Evolutionary conservation across 1,140 invertebrate species (phyloP).

Genomic region (Tenebrio molitor): DNA sequence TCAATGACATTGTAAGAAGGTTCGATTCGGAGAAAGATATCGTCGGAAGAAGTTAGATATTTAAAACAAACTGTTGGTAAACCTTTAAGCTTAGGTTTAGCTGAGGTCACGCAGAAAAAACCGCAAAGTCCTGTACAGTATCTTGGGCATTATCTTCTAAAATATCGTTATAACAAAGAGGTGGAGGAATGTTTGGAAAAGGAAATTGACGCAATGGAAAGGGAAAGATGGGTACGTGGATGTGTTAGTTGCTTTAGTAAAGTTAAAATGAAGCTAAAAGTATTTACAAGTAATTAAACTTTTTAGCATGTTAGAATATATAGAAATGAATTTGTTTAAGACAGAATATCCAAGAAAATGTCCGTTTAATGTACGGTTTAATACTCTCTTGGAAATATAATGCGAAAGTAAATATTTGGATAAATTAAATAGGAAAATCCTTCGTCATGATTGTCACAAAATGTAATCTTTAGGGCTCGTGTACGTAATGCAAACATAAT

Average conservation of each 20-base stretch:
- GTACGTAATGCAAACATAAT: too few species aligned
- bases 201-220: neutral
- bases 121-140: neutral
- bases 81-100: neutral
- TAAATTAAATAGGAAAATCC: too few species aligned
- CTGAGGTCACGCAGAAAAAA: neutral
- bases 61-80: neutral
- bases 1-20: neutral
- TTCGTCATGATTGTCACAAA: too few species aligned
- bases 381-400: too few species aligned
- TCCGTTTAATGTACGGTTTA: too few species aligned
- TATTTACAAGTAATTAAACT: too few species aligned
- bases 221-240: neutral
- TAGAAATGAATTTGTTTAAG: too few species aligned
- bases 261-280: too few species aligned
- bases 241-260: neutral
- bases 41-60: neutral
- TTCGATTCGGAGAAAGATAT: neutral
- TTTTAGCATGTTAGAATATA: too few species aligned
- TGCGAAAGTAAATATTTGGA: too few species aligned
- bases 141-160: neutral
- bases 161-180: neutral
- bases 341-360: too few species aligned
- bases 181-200: neutral
- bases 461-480: too few species aligned